Base-by-base conservation (phyloP, 1,140 invertebrate species). In the Drosophila miranda region DNA sequence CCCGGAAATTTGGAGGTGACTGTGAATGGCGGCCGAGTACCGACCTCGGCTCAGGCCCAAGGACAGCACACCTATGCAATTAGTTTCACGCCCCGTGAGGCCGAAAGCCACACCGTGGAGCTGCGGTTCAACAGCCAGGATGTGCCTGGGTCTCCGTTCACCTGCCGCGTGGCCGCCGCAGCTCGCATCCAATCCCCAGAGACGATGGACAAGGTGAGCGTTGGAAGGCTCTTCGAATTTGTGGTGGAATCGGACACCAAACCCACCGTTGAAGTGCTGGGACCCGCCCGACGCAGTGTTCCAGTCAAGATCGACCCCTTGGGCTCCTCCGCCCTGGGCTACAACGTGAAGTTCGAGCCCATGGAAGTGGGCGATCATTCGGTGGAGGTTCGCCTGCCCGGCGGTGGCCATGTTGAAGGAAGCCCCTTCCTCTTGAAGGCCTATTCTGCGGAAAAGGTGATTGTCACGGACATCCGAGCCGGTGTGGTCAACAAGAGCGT, bases 51-150 rank as follows among this genome's bases (percentile, higher is more conserved):
- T 7, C 96, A 98, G 91, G 96, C 97, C 13, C 96, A 99, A 89
- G 97, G 97, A 44, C 95, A 97, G 26, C 98, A 99, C 88, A 96
- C 96, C 0, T 99, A 99, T 91, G 98, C 98, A 43, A 99, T 99
- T 70, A 97, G 97, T 7, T 99, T 99, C 91, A 98, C 97, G 11
- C 98, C 98, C 1, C 93, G 96, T 48, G 97, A 99, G 90, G 94
- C 96, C 2, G 94, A 96, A 45, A 93, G 95, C 41, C 98, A 99
- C 91, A 96, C 96, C 0, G 97, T 99, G 4, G 96, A 99, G 89
- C 92, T 99, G 28, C 94, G 97, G 57, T 99, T 99, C 91, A 99
- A 99, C 89, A 96, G 96, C 9, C 96, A 99, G 90, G 95, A 98
- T 91, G 98, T 99, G 6, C 98, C 97, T 53, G 97, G 97, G 68